Base-by-base conservation (phyloP, 2,888 invertebrate genomes). In the Prostheceraeus crozeri region DNA sequence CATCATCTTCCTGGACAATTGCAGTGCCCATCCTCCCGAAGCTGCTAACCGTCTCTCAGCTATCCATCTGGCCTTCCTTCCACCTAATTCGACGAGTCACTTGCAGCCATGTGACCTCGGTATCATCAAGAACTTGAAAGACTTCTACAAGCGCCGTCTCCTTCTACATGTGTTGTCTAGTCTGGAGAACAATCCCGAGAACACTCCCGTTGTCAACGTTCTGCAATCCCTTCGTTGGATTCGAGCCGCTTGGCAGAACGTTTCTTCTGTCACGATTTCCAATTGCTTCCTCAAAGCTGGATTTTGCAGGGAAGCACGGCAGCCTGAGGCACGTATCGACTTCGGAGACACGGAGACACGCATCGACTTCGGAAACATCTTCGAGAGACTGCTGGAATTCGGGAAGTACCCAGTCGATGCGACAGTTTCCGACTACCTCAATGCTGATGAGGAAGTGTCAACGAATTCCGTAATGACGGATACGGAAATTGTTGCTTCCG, bases 81-180 rank as follows among this genome's bases (percentile, higher is more conserved):
- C 40, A 40, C 40, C 40, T 8, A 4, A 40, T 23, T 40, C 16
- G 16, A 40, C 40, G 16, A 40, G 40, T n/a, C 4, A 40, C 6
- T 23, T 40, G n/a, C 40, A 40, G n/a, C 40, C 40, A 4, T 40
- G 6, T 40, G 40, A 40, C n/a, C 16, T 40, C 16, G 40, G 40
- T 4, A 40, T 40, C n/a, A 40, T 40, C n/a, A 14, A 40, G n/a
- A 40, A 40, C n/a, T 40, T 40, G 6, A 40, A 40, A n/a, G n/a
- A 19, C 4, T n/a, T 16, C n/a, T 40, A 40, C n/a, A 8, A n/a
- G 6, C 16, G 19, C 6, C n/a, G n/a, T n/a, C 40, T 40, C n/a
- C 40, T 40, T n/a, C 16, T 23, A 4, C 4, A n/a, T 8, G 16
- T 40, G 6, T 8, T 40, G 6, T 4, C 40, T 8, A n/a, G 16